A percentile compares a stretch with the other conserved stretches of the same genome.
Conservation (phyloP, 2,888 invertebrate genomes). For the Chrysolina haemoptera region DNA sequence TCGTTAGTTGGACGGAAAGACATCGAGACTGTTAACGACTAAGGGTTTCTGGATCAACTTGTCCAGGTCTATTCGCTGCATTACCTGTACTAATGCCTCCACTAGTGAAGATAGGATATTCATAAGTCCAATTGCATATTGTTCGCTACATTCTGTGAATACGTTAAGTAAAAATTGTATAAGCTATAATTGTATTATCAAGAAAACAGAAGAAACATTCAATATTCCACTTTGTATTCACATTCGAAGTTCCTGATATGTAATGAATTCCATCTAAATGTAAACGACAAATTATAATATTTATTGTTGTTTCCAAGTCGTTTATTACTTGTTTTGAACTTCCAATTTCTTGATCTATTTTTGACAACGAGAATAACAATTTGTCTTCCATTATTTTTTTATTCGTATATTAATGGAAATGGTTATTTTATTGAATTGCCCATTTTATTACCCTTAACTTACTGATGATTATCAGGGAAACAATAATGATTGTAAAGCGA, state of each 20-base stretch:
- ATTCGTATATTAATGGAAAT: conserved; percentile 3
- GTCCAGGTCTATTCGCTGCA: too few relatives aligned
- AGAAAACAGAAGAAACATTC: background rate
- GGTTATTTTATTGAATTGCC: background rate
- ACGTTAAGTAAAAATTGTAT: too few relatives aligned
- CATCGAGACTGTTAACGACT: too few relatives aligned
- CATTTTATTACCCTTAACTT: background rate
- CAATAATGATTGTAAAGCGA: background rate
- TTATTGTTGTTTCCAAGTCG: background rate
- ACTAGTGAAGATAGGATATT: too few relatives aligned
- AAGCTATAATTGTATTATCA: too few relatives aligned
- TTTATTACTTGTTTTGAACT: background rate
- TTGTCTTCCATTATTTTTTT: background rate
- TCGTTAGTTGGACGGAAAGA: too few relatives aligned
- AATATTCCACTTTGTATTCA: background rate
- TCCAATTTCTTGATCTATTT: background rate
- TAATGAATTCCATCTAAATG: conserved; percentile 2
- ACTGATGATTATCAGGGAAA: background rate
- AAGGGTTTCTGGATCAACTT: too few relatives aligned
- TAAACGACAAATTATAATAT: conserved; percentile 6
- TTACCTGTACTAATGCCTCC: too few relatives aligned
- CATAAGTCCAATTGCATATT: too few relatives aligned
- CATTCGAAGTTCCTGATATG: background rate
- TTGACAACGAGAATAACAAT: conserved; percentile 5
- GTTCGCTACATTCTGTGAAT: too few relatives aligned